These are phyloP conservation scores for Euphysa ruthae DNA, from an alignment of 30 jellyfish, hydroid and myxozoan genomes.

Conservation along the genomic window DNA sequence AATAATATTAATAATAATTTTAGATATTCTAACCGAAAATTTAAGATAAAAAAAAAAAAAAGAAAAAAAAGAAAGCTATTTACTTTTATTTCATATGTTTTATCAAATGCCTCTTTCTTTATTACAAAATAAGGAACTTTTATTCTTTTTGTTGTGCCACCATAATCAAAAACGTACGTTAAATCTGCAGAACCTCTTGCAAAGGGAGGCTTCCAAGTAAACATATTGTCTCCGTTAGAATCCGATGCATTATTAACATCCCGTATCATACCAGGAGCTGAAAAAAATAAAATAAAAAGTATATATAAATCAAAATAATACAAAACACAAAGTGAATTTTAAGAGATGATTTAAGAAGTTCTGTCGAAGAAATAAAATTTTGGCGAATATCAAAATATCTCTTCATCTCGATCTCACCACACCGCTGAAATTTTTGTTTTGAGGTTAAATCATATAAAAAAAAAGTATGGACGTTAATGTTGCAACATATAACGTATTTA, in stretches of 20 bases:
- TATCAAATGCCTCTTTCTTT: slow-evolving; percentile 11
- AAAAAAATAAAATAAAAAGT: background rate
- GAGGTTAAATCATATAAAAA: too few species aligned
- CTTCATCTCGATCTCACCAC: too few species aligned
- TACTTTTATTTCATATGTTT: slow-evolving; percentile 33
- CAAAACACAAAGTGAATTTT: background rate
- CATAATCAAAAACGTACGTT: slow-evolving; percentile 22
- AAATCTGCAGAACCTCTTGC: slow-evolving; percentile 35
- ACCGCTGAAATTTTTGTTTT: too few species aligned
- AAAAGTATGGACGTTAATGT: too few species aligned
- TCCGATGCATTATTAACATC: background rate
- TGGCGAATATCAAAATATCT: too few species aligned
- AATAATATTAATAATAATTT: too few species aligned
- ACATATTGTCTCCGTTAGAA: slow-evolving; percentile 31
- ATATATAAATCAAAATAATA: too few species aligned
- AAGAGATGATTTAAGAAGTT: background rate
- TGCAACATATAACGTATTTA: too few species aligned
- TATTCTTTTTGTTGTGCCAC: slow-evolving; percentile 12
- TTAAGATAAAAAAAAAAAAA: background rate
- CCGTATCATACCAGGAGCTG: slow-evolving; percentile 48
- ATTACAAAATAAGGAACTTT: slow-evolving; percentile 5
- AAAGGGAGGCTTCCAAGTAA: slow-evolving; percentile 55
- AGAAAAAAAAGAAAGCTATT: background rate
- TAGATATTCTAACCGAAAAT: background rate
- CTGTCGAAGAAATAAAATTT: background rate